Evolutionary conservation across 2,113 vertebrate species (phyloP).

Genomic region (Cryptomyrus ogoouensis): DNA sequence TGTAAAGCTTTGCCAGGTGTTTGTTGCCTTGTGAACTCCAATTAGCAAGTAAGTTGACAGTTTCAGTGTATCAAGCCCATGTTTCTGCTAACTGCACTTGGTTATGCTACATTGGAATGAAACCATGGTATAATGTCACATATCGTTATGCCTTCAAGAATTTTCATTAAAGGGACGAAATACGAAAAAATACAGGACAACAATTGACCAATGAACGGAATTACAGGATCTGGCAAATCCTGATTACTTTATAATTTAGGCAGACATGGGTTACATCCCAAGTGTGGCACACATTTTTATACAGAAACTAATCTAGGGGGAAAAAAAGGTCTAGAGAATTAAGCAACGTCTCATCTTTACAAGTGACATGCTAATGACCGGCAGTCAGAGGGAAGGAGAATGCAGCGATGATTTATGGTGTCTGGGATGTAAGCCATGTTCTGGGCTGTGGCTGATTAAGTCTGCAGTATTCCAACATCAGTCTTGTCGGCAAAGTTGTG

Average conservation of each 20-base stretch:
- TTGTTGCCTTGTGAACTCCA: constrained; percentile 52
- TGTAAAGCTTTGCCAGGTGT: constrained; percentile 48
- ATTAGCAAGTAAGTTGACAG: constrained; percentile 45
- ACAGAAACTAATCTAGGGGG: background rate
- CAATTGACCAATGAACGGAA: background rate
- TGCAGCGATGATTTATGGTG: background rate
- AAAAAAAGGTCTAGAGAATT: background rate
- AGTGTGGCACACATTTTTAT: constrained; percentile 2
- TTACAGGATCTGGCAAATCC: constrained; percentile 1
- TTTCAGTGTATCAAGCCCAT: constrained; percentile 42
- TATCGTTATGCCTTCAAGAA: constrained; percentile 23
- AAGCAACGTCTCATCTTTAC: background rate
- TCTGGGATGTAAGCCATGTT: constrained; percentile 1
- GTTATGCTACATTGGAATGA: constrained; percentile 36
- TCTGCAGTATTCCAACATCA: constrained; percentile 7
- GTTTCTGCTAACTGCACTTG: constrained; percentile 27
- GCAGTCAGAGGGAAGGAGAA: background rate
- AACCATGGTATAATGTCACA: constrained; percentile 8
- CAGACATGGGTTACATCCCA: constrained; percentile 22
- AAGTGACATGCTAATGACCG: background rate
- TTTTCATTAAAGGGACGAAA: constrained; percentile 28
- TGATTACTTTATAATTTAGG: background rate
- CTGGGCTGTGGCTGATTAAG: constrained; percentile 11
- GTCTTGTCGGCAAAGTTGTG: background rate
- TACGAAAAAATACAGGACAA: constrained; percentile 38